phyloP scores from a whole-genome alignment of 2,797 vertebrate species.

The Anisognathus igniventris region DNA sequence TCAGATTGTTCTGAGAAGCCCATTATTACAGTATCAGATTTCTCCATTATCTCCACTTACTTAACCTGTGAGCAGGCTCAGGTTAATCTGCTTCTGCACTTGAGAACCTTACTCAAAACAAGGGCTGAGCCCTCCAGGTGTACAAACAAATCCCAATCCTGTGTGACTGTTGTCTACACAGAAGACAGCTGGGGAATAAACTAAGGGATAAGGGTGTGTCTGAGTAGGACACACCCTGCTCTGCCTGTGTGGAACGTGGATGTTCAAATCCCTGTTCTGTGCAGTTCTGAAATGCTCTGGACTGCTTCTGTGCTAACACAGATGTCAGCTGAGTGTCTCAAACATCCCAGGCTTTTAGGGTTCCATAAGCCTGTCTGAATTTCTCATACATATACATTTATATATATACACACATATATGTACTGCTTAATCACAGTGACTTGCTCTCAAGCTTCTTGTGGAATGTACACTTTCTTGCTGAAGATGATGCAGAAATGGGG shows the following conservation, averaged over 20 bases:
- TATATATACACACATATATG: too few species aligned
- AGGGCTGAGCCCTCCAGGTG: neutral
- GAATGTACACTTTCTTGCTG: neutral
- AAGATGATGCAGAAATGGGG: neutral
- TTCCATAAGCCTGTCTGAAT: neutral
- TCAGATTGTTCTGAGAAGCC: neutral
- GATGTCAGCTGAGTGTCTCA: neutral
- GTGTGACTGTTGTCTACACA: neutral
- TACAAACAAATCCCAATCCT: neutral
- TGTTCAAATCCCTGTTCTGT: neutral
- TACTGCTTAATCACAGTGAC: neutral
- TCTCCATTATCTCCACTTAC: neutral
- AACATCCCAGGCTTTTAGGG: neutral
- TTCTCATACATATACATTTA: neutral
- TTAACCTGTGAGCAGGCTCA: neutral
- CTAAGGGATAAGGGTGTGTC: neutral
- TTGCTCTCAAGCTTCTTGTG: neutral
- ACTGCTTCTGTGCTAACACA: neutral
- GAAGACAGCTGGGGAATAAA: neutral
- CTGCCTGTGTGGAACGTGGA: neutral
- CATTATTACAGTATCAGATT: neutral
- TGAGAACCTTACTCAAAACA: neutral
- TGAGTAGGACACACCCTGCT: accelerated
- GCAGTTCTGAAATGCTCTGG: neutral
- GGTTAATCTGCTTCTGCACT: neutral